Evolutionary conservation across 2,888 invertebrate species (phyloP), one percentile per base, ranked within the genome.

Genomic region (Spodoptera littoralis): DNA sequence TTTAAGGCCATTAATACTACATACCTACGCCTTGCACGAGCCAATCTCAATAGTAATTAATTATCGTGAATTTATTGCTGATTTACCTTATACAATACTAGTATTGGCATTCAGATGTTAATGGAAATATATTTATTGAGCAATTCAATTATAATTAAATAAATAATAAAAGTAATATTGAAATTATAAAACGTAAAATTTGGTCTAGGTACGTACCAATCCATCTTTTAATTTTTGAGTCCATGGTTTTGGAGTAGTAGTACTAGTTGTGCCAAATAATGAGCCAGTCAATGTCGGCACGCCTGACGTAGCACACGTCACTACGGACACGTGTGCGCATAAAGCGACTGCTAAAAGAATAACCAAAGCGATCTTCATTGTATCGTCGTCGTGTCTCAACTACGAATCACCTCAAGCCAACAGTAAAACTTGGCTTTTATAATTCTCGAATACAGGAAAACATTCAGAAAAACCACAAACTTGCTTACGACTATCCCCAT

Each of bases 191-290:
- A 4, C 27, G 27, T 27, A 27, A 27, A 27, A 27, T 27, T 27
- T 27, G 2, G 27, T 27, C 4, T 27, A 27, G 27, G 27, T 73
- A 87, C 88, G 43, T 66, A 89, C 87, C 84, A 89, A 75, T 60
- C 88, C 87, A 70, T 87, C 81, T 74, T 83, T 88, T 41, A 90
- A 48, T 73, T 83, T 89, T 50, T 77, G 72, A 0, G 84, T 78
- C 87, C 88, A 89, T 12, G 85, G 82, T 44, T 86, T 88, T 22
- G 68, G 64, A 0, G 87, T 86, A 2, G 85, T 86, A 1, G 83
- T 79, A 1, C 80, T 60, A 6, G 66, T 44, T 11, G 70, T 46
- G 12, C 66, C 71, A 22, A 55, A 57, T 18, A 72, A 30, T 43
- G 71, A 36, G 11, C 64, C 55, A 55, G 76, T 60, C 43, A 58